Base-by-base conservation (phyloP, 2,888 invertebrate genomes). In the Thymelicus sylvestris region DNA sequence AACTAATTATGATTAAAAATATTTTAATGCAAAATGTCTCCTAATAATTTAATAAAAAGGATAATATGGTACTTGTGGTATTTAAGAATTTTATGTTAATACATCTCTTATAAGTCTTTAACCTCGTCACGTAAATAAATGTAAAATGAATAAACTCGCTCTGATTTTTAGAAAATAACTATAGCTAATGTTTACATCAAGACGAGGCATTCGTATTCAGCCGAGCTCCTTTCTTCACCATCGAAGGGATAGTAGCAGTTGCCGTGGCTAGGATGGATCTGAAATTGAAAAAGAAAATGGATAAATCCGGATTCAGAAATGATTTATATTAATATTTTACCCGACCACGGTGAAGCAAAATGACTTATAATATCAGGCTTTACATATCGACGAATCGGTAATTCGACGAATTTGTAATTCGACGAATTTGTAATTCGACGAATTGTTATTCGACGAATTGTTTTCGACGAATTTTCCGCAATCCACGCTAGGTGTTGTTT, bases 201-300 rank as follows among this genome's bases (percentile, higher is more conserved):
- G 44, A 95, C 95, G 6, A 97, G 94, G 65, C 96, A 95, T 86
- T 97, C 97, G 87, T 97, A 97, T 75, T 95, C 94, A 0, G 90
- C 83, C 73, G 95, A 95, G 69, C 90, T 93, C 75, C 94, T 88
- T 83, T 97, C 97, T 82, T 95, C 95, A 0, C 96, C 96, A 71
- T 94, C 96, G 83, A 95, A 96, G 7, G 96, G 96, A 75, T 96
- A 95, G 86, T 96, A 96, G 79, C 95, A 95, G 38, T 89, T 86
- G 24, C 92, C 95, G 80, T 96, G 96, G 74, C 95, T 95, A 0
- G 95, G 94, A 78, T 96, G 96, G 38, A 96, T 94, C 95, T 96
- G 88, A 12, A 93, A 91, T 61, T 12, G 0, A 71, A 66, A 41
- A 71, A 62, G 3, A 67, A 13, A 0, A n/a, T 47, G 8, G 6